These are phyloP conservation scores for Ennomos quercinarius DNA, from an alignment of 2,888 invertebrate species.

Conservation along the genomic window DNA sequence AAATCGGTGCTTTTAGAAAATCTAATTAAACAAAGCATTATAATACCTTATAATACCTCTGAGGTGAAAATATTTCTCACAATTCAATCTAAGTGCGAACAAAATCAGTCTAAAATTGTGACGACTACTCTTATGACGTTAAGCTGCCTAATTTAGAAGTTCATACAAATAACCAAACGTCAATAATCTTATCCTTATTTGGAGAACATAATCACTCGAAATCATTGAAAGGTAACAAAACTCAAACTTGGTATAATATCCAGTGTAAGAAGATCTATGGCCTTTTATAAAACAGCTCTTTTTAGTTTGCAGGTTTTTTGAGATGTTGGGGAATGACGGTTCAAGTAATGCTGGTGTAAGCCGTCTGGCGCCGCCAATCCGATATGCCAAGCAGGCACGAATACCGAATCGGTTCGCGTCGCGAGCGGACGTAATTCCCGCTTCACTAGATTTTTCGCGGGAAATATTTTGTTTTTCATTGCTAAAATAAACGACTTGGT, in stretches of 20 bases:
- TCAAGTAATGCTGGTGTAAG: constrained; percentile 47
- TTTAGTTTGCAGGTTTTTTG: neutral
- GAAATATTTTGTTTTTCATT: constrained; percentile 19
- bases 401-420: constrained; percentile 57
- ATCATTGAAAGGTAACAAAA: constrained; percentile 32
- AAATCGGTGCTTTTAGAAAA: too few species aligned
- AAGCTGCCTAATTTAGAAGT: constrained; percentile 1
- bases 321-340: constrained; percentile 42
- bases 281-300: constrained; percentile 37
- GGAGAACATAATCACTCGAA: constrained; percentile 28
- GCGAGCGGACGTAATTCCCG: constrained; percentile 60
- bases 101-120: neutral
- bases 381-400: constrained; percentile 49
- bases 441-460: constrained; percentile 24
- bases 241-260: constrained; percentile 29
- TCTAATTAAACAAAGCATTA: too few species aligned
- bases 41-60: too few species aligned
- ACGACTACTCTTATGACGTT: constrained; percentile 4
- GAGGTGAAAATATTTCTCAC: too few species aligned
- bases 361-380: constrained; percentile 61
- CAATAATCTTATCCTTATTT: constrained; percentile 27
- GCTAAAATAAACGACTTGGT: constrained; percentile 5
- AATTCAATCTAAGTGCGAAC: too few species aligned
- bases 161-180: constrained; percentile 8
- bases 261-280: constrained; percentile 43